phyloP scores from a whole-genome alignment of 1,140 invertebrate genomes.

The Neodiprion virginianus region DNA sequence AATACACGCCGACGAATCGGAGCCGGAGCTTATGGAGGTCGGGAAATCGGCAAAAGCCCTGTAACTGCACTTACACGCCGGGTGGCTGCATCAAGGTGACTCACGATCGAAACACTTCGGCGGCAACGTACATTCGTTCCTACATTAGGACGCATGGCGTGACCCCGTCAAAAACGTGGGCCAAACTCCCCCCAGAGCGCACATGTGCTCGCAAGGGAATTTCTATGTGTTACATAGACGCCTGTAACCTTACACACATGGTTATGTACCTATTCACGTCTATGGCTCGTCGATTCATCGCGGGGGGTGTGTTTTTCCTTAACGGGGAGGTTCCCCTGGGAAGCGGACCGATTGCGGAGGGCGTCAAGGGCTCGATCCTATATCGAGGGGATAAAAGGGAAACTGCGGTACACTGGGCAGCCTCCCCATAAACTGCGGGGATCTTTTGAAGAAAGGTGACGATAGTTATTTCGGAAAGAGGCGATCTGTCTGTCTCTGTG shows the following conservation, averaged over 20 bases:
- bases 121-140: too few species aligned
- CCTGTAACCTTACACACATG: too few species aligned
- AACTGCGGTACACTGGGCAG: too few species aligned
- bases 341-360: conserved; percentile 24
- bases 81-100: neutral
- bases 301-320: neutral
- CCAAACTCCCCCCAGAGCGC: conserved; percentile 15
- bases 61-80: neutral
- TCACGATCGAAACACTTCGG: neutral
- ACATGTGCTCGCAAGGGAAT: conserved; percentile 59
- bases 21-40: too few species aligned
- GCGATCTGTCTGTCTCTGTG: too few species aligned
- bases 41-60: neutral
- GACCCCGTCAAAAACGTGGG: neutral
- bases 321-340: conserved; percentile 7
- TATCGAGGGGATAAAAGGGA: neutral
- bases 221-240: conserved; percentile 23
- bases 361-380: neutral
- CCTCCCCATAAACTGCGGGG: too few species aligned
- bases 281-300: neutral
- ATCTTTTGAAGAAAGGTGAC: too few species aligned
- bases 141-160: too few species aligned
- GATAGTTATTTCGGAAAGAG: too few species aligned
- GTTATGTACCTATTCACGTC: neutral
- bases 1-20: too few species aligned